Percentiles rank a stretch among this genome's conserved stretches.
Conservation (phyloP, 2,888 invertebrate species). For the Baccha elongata region DNA sequence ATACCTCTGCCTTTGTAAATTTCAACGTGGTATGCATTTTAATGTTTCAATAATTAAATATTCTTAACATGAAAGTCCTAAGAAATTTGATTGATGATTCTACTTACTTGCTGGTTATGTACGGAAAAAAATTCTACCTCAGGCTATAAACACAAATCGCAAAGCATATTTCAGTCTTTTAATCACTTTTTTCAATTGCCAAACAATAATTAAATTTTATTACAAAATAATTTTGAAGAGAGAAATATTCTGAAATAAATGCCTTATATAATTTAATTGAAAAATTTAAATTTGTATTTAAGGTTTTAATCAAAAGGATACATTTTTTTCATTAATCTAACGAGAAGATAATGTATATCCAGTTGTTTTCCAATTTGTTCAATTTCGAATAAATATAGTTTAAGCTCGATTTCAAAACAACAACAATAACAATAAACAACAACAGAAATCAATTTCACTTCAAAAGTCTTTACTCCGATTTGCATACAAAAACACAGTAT, state of each 20-base stretch:
- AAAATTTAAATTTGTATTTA: no score
- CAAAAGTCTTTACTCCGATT: background rate
- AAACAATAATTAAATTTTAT: conserved; percentile 22
- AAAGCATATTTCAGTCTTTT: conserved; percentile 5
- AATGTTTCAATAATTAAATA: conserved; percentile 62
- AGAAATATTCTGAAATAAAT: no score
- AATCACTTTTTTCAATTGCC: conserved; percentile 15
- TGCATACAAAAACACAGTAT: background rate
- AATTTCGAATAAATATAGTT: background rate
- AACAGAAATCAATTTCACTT: conserved; percentile 18
- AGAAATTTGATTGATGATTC: conserved; percentile 32
- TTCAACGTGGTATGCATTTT: conserved; percentile 59
- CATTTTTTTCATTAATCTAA: background rate
- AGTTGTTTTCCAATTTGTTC: background rate
- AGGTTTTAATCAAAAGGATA: no score
- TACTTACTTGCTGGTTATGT: background rate
- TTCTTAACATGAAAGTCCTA: conserved; percentile 53
- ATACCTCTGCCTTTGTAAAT: background rate
- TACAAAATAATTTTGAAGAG: background rate
- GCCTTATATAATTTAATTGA: no score
- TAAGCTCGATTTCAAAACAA: conserved; percentile 15
- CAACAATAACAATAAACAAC: background rate
- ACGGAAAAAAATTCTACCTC: background rate
- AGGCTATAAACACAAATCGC: background rate
- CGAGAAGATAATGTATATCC: background rate